Evolutionary conservation across 2,113 vertebrate genomes (phyloP).

Genomic region (Philantomba maxwellii): DNA sequence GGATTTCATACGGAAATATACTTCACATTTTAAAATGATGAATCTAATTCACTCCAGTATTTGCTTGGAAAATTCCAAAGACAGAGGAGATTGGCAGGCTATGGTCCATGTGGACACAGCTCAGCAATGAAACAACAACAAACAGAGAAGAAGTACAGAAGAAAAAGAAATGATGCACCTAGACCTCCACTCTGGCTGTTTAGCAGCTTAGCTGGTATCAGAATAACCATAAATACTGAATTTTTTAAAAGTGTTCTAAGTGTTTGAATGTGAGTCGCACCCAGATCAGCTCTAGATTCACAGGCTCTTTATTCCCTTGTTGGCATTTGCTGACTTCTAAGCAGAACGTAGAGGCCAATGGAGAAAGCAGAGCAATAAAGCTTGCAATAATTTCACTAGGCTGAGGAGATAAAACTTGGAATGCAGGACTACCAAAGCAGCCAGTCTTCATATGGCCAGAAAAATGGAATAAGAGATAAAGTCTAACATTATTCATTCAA

Average conservation of each 20-base stretch:
- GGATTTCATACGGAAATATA: not conserved
- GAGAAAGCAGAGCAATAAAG: not conserved
- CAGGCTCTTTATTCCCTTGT: not conserved
- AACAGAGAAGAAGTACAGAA: not conserved
- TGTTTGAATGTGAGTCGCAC: not conserved
- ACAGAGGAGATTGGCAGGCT: not conserved
- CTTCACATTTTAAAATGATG: not conserved
- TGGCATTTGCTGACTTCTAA: not conserved
- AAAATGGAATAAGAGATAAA: not conserved
- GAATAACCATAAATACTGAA: not conserved
- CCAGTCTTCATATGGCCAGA: not conserved
- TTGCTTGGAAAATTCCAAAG: not conserved
- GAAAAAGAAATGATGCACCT: not conserved
- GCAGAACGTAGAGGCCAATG: not conserved
- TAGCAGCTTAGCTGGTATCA: not conserved
- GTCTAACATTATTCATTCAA: slow-evolving; percentile 9
- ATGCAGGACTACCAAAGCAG: not conserved
- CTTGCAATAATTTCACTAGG: not conserved
- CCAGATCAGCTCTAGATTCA: not conserved
- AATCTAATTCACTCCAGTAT: not conserved
- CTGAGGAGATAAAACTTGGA: not conserved
- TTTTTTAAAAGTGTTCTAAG: not conserved
- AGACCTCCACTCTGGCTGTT: not conserved
- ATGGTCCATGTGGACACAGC: not conserved
- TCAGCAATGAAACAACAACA: not conserved